These are phyloP conservation scores for Mycetomoellerius zeteki DNA, from an alignment of 1,140 invertebrate genomes.

Conservation along the genomic window DNA sequence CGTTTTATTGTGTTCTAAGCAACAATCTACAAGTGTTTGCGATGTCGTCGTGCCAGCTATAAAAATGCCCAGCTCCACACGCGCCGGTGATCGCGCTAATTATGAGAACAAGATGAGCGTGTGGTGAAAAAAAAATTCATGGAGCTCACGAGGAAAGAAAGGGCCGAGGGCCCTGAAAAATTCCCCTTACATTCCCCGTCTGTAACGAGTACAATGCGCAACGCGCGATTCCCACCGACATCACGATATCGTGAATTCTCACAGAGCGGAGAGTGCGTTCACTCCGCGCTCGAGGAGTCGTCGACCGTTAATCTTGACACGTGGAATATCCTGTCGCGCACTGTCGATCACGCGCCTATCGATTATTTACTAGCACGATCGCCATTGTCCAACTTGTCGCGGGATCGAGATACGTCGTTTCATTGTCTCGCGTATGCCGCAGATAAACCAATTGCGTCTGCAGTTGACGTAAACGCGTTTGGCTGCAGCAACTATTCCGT, in stretches of 20 bases:
- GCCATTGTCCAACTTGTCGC: slow-evolving; percentile 50
- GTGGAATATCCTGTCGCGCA: slow-evolving; percentile 26
- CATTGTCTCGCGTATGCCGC: slow-evolving; percentile 61
- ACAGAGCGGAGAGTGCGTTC: slow-evolving; percentile 73
- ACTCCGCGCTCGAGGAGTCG: slow-evolving; percentile 65
- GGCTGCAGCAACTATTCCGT: slow-evolving; percentile 47
- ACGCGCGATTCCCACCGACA: slow-evolving; percentile 69
- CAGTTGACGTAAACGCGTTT: slow-evolving; percentile 39
- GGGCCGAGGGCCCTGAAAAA: slow-evolving; percentile 58
- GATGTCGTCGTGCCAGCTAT: slow-evolving; percentile 58
- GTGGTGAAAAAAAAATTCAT: slow-evolving; percentile 50
- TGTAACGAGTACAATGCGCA: slow-evolving; percentile 66
- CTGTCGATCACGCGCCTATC: slow-evolving; percentile 41
- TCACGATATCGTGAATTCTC: slow-evolving; percentile 76
- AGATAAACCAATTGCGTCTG: slow-evolving; percentile 67
- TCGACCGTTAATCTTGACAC: slow-evolving; percentile 61
- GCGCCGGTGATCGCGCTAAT: slow-evolving; percentile 76
- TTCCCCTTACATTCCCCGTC: slow-evolving; percentile 59
- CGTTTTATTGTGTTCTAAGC: slow-evolving; percentile 28
- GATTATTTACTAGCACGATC: slow-evolving; percentile 50
- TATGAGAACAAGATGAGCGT: slow-evolving; percentile 69
- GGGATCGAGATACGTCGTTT: slow-evolving; percentile 69
- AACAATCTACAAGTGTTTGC: slow-evolving; percentile 28
- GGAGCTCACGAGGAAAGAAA: slow-evolving; percentile 24
- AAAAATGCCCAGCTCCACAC: slow-evolving; percentile 73